These are phyloP conservation scores for Escarpia spicata DNA, from an alignment of 2,888 invertebrate genomes.

Conservation along the genomic window DNA sequence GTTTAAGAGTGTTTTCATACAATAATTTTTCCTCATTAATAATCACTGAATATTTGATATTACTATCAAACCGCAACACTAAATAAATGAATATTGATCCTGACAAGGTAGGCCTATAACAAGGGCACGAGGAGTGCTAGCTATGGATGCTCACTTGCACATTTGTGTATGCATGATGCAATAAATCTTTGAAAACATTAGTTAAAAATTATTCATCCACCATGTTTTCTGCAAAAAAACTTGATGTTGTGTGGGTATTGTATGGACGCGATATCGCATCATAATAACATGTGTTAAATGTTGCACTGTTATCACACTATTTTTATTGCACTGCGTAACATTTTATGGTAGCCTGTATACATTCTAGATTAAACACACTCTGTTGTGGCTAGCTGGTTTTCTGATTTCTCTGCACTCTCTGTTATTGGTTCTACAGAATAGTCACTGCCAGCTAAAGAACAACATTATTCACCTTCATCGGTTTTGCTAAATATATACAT, in stretches of 20 bases:
- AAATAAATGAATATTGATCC: no score
- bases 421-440: neutral
- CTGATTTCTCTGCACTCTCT: neutral
- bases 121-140: no score
- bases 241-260: neutral
- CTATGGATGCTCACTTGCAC: no score
- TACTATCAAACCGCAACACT: no score
- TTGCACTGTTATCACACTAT: neutral
- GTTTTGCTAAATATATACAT: neutral
- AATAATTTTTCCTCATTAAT: no score
- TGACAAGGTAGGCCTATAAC: no score
- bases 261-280: neutral
- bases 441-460: neutral
- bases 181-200: no score
- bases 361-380: neutral
- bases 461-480: neutral
- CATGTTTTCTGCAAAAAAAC: no score
- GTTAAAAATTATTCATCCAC: no score
- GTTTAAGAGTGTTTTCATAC: no score
- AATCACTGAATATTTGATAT: no score
- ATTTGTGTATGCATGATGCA: no score
- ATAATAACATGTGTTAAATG: neutral
- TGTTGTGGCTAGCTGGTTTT: neutral
- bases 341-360: neutral
- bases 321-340: neutral